Evolutionary conservation across 2,888 invertebrate species (phyloP).

Genomic region (Ecdyonurus torrentis): DNA sequence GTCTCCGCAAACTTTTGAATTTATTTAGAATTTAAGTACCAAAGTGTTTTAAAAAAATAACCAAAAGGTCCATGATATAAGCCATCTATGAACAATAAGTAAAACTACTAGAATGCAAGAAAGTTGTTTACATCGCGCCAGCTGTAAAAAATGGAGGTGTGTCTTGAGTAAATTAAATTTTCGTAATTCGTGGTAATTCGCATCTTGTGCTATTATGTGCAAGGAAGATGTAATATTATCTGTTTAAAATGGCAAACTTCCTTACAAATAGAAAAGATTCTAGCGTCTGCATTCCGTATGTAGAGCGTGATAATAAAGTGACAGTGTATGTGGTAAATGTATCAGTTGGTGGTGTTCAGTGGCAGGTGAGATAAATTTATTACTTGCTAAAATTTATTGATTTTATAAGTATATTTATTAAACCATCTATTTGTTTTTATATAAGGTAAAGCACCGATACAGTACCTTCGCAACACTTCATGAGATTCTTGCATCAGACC

Average conservation of each 20-base stretch:
- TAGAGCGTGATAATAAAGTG: constrained; percentile 1
- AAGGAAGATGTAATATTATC: too few relatives aligned
- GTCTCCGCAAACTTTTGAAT: too few relatives aligned
- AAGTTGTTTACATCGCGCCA: too few relatives aligned
- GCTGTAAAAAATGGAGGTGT: too few relatives aligned
- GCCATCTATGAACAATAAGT: too few relatives aligned
- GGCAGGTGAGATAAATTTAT: background rate
- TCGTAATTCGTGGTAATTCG: too few relatives aligned
- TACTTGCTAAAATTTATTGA: background rate
- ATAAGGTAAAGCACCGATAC: constrained; percentile 50
- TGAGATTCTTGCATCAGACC: constrained; percentile 60
- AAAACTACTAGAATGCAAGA: too few relatives aligned
- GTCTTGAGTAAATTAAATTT: too few relatives aligned
- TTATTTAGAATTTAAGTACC: too few relatives aligned
- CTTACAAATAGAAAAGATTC: background rate
- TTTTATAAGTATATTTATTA: background rate
- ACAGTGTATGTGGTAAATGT: background rate
- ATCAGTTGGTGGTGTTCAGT: background rate
- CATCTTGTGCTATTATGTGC: too few relatives aligned
- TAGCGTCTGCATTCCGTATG: background rate
- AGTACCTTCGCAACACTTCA: constrained; percentile 81
- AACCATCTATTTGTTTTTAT: background rate
- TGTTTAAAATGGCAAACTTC: constrained; percentile 2
- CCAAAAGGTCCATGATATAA: too few relatives aligned
- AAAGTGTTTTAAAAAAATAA: too few relatives aligned